These are phyloP conservation scores for Micropoecilia bifurca DNA, from an alignment of 2,797 vertebrate genomes.

Conservation along the genomic window DNA sequence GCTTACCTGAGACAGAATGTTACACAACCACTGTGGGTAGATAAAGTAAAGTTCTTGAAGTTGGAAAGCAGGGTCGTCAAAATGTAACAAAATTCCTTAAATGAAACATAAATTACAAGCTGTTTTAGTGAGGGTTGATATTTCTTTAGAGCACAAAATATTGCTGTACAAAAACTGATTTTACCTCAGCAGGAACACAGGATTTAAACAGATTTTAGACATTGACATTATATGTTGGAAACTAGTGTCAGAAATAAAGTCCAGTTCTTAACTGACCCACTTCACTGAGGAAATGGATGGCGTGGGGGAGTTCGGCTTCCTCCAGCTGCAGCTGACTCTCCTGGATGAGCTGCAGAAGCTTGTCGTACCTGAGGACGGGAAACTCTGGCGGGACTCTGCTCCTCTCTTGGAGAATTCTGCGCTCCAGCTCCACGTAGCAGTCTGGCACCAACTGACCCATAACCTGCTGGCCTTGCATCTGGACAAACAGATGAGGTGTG, in stretches of 20 bases:
- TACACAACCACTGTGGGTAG: constrained; percentile 95
- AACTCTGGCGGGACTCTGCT: constrained; percentile 85
- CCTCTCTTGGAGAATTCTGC: constrained; percentile 86
- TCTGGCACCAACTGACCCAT: constrained; percentile 96
- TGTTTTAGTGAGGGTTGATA: not conserved
- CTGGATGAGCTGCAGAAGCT: constrained; percentile 87
- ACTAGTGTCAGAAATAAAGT: not conserved
- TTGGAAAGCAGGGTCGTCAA: constrained; percentile 93
- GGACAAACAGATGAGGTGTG: constrained; percentile 4
- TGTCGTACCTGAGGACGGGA: constrained; percentile 87
- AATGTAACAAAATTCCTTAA: constrained; percentile 93
- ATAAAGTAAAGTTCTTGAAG: constrained; percentile 94
- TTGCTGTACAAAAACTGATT: not conserved
- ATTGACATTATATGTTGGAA: not conserved
- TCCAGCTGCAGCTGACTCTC: constrained; percentile 91
- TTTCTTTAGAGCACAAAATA: not conserved
- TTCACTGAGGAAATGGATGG: constrained; percentile 93
- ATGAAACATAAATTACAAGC: not conserved
- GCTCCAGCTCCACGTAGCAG: constrained; percentile 94
- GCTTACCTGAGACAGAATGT: constrained; percentile 92
- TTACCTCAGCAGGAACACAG: not conserved
- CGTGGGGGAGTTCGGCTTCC: constrained; percentile 92
- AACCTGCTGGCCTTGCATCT: constrained; percentile 95
- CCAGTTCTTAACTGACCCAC: constrained; percentile 80
- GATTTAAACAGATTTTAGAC: not conserved